phyloP scores from a whole-genome alignment of 2,888 invertebrate genomes.

The Apamea crenata region DNA sequence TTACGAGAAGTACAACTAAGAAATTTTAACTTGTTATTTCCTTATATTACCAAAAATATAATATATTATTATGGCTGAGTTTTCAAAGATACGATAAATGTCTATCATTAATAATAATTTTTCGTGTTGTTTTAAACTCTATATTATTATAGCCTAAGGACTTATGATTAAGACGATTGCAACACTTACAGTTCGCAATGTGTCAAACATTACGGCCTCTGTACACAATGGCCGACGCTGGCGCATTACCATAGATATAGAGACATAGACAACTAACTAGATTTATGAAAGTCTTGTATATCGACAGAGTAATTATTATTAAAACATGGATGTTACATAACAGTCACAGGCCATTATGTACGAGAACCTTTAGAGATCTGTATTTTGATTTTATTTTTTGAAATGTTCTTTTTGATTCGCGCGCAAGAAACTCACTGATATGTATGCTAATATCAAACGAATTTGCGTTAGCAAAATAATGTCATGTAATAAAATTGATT shows the following conservation, averaged over 20 bases:
- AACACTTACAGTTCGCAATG: constrained; percentile 87
- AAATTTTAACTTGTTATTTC: constrained; percentile 80
- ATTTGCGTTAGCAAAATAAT: constrained; percentile 32
- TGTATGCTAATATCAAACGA: constrained; percentile 65
- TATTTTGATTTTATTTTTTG: constrained; percentile 72
- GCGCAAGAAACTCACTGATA: constrained; percentile 65
- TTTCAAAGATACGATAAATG: constrained; percentile 87
- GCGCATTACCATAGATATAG: background rate
- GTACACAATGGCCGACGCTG: constrained; percentile 51
- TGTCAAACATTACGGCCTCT: constrained; percentile 74
- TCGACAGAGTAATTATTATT: constrained; percentile 8
- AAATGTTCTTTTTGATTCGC: constrained; percentile 80
- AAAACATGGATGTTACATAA: constrained; percentile 11
- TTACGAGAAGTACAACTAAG: constrained; percentile 76
- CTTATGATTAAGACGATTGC: constrained; percentile 87
- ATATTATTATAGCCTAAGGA: constrained; percentile 83
- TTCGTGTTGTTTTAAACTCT: constrained; percentile 80
- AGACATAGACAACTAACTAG: constrained; percentile 31
- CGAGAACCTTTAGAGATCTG: constrained; percentile 82
- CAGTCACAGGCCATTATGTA: constrained; percentile 51
- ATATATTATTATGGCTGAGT: constrained; percentile 90
- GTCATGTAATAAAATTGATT: constrained; percentile 47
- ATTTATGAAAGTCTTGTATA: constrained; percentile 13
- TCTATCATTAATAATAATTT: constrained; percentile 84
- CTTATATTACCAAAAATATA: constrained; percentile 87